Conservation (phyloP, 1,140 invertebrate species). For the Pseudomyrmex gracilis region DNA sequence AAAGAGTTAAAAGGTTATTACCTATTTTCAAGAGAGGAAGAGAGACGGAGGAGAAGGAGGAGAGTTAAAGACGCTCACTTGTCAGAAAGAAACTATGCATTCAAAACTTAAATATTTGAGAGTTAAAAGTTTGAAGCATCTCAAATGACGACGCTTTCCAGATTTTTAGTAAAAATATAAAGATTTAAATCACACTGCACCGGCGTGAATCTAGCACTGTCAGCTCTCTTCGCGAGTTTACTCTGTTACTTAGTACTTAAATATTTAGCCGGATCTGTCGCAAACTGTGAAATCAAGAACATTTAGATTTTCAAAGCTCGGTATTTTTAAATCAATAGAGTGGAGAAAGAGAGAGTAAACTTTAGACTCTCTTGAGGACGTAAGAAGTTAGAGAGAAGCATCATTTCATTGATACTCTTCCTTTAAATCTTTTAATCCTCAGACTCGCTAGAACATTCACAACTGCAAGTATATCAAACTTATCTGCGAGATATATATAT, state of each 20-base stretch:
- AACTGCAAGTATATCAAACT: slow-evolving; percentile 24
- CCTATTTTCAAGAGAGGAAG: too few relatives aligned
- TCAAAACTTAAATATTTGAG: slow-evolving; percentile 12
- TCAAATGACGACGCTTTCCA: neutral
- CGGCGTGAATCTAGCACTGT: slow-evolving; percentile 15
- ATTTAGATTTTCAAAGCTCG: slow-evolving; percentile 21
- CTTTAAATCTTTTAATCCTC: slow-evolving; percentile 8
- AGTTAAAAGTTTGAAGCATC: neutral
- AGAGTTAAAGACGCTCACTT: too few relatives aligned
- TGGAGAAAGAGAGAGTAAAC: too few relatives aligned
- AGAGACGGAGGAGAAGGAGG: too few relatives aligned
- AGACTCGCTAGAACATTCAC: slow-evolving; percentile 7
- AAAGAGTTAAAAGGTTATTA: neutral
- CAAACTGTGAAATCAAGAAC: slow-evolving; percentile 16
- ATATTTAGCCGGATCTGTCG: slow-evolving; percentile 30
- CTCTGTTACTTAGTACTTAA: slow-evolving; percentile 26
- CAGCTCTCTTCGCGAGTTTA: slow-evolving; percentile 14
- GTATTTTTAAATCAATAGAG: slow-evolving; percentile 14
- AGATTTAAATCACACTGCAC: neutral
- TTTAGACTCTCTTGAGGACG: neutral
- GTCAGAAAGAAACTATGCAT: neutral
- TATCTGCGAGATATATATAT: neutral
- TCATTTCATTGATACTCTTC: slow-evolving; percentile 15
- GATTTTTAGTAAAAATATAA: slow-evolving; percentile 24
- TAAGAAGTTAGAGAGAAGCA: neutral